phyloP scores from a whole-genome alignment of 2,113 vertebrate genomes.

The Actenoides hombroni region DNA sequence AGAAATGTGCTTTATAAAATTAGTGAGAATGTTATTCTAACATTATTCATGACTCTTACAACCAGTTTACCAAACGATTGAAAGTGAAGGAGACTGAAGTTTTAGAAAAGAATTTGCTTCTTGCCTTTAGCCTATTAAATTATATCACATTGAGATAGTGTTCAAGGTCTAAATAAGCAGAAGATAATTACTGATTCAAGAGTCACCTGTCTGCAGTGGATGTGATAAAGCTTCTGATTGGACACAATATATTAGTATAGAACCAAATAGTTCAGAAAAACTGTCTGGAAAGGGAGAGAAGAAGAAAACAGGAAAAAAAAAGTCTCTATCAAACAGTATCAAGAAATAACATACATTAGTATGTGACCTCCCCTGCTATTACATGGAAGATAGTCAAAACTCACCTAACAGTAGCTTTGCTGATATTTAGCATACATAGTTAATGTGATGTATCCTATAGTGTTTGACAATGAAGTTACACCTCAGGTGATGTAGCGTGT shows the following conservation, averaged over 20 bases:
- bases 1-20: background rate
- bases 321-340: background rate
- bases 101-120: background rate
- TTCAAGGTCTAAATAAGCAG: background rate
- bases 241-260: background rate
- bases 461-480: background rate
- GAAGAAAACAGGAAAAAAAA: background rate
- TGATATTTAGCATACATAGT: background rate
- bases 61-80: background rate
- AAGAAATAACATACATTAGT: background rate
- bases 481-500: background rate
- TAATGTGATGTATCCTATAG: background rate
- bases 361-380: background rate
- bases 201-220: background rate
- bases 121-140: background rate
- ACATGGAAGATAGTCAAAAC: background rate
- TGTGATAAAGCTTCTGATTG: background rate
- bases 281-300: background rate
- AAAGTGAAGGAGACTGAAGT: background rate
- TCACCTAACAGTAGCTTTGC: background rate
- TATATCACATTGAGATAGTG: background rate
- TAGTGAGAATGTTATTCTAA: background rate
- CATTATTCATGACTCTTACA: background rate
- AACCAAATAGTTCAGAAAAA: background rate
- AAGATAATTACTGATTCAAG: background rate